Evolutionary conservation across 2,797 vertebrate genomes (phyloP).

Genomic region (Triplophysa yarkandensis): DNA sequence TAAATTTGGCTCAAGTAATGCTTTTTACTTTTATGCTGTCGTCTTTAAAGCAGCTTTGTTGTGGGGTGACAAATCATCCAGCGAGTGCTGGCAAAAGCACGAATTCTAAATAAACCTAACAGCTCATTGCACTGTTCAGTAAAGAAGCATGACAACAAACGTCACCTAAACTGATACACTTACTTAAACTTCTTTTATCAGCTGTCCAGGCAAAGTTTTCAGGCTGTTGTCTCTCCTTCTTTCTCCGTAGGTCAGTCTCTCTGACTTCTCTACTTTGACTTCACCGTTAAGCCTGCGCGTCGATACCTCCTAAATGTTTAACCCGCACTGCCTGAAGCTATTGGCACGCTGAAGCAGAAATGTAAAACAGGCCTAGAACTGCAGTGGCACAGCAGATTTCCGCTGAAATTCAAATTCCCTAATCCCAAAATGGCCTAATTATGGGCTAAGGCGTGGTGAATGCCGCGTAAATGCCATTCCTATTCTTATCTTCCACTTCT

Average conservation of each 20-base stretch:
- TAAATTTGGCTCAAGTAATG: not conserved
- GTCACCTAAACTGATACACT: not conserved
- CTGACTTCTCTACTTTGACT: slow-evolving; percentile 24
- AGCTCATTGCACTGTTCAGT: not conserved
- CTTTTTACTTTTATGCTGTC: not conserved
- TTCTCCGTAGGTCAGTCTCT: slow-evolving; percentile 35
- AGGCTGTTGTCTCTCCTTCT: slow-evolving; percentile 11
- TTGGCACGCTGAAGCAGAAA: slow-evolving; percentile 47
- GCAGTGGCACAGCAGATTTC: slow-evolving; percentile 64
- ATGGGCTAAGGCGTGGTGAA: slow-evolving; percentile 37
- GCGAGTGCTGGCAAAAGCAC: not conserved
- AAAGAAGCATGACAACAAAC: not conserved
- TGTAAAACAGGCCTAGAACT: slow-evolving; percentile 66
- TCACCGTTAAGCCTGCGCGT: slow-evolving; percentile 35
- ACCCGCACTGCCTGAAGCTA: slow-evolving; percentile 44
- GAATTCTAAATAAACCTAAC: not conserved
- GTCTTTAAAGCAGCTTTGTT: not conserved
- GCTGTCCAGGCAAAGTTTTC: slow-evolving; percentile 20
- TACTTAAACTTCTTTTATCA: not conserved
- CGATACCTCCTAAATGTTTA: slow-evolving; percentile 58
- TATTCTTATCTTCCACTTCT: slow-evolving; percentile 49
- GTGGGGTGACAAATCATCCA: not conserved
- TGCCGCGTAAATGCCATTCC: slow-evolving; percentile 25
- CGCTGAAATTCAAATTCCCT: slow-evolving; percentile 56
- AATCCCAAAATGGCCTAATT: slow-evolving; percentile 61